Conservation (phyloP, 2,113 vertebrate species). For the Elephantulus edwardii region DNA sequence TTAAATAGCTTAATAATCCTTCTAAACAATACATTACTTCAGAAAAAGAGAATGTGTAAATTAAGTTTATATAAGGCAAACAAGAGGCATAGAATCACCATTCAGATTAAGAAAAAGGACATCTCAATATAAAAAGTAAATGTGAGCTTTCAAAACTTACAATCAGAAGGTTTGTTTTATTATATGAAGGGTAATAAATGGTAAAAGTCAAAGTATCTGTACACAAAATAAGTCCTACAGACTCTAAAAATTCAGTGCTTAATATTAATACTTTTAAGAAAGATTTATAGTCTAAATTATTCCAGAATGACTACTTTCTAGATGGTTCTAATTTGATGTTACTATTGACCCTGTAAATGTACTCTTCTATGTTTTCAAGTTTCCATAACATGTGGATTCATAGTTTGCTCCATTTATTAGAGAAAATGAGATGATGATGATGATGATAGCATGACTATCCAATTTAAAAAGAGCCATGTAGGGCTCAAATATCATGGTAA, state of each 20-base stretch:
- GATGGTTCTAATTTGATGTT: background rate
- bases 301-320: constrained; percentile 17
- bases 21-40: constrained; percentile 10
- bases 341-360: background rate
- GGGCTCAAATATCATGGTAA: background rate
- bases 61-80: background rate
- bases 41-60: background rate
- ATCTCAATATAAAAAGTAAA: background rate
- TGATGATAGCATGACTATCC: background rate
- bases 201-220: background rate
- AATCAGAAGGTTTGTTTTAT: background rate
- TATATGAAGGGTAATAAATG: background rate
- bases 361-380: background rate
- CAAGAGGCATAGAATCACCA: background rate
- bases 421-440: background rate
- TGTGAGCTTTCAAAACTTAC: background rate
- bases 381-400: background rate
- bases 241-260: background rate
- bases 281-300: constrained; percentile 2
- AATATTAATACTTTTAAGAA: background rate
- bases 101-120: background rate
- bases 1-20: background rate
- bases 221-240: background rate
- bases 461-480: background rate
- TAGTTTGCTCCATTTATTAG: background rate